These are phyloP conservation scores for Tetragnatha montana DNA, from an alignment of 2,888 invertebrate genomes.

Conservation along the genomic window DNA sequence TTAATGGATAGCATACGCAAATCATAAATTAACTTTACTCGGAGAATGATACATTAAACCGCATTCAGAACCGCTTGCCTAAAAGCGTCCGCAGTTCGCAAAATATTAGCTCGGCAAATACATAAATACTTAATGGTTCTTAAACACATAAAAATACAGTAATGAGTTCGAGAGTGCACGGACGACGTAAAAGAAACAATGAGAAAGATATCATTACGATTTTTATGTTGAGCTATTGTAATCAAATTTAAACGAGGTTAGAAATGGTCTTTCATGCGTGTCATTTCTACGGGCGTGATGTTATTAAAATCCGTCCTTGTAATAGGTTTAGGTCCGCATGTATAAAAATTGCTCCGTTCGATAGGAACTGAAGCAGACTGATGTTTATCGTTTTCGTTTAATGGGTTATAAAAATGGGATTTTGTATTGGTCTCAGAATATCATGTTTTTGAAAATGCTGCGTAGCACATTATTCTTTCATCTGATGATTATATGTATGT, in stretches of 20 bases:
- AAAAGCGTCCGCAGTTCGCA: not conserved
- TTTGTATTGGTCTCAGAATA: too few relatives aligned
- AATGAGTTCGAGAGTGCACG: not conserved
- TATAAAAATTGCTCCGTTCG: not conserved
- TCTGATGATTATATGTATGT: too few relatives aligned
- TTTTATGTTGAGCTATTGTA: not conserved
- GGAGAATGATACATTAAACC: constrained; percentile 25
- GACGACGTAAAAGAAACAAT: not conserved
- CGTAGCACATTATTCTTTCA: too few relatives aligned
- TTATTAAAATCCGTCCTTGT: not conserved
- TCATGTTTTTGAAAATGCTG: too few relatives aligned
- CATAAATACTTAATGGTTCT: not conserved
- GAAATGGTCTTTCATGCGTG: not conserved
- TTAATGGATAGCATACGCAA: constrained; percentile 42
- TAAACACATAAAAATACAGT: not conserved
- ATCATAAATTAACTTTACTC: constrained; percentile 43
- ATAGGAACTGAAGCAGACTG: not conserved
- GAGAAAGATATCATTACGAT: not conserved
- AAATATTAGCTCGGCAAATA: not conserved
- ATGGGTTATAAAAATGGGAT: not conserved
- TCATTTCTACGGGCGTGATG: not conserved
- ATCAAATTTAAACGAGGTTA: not conserved
- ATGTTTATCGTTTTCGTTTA: not conserved
- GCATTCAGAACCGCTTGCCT: not conserved
- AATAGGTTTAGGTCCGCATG: not conserved